phyloP scores from a whole-genome alignment of 2,113 vertebrate species.

The Hemichromis elongatus region DNA sequence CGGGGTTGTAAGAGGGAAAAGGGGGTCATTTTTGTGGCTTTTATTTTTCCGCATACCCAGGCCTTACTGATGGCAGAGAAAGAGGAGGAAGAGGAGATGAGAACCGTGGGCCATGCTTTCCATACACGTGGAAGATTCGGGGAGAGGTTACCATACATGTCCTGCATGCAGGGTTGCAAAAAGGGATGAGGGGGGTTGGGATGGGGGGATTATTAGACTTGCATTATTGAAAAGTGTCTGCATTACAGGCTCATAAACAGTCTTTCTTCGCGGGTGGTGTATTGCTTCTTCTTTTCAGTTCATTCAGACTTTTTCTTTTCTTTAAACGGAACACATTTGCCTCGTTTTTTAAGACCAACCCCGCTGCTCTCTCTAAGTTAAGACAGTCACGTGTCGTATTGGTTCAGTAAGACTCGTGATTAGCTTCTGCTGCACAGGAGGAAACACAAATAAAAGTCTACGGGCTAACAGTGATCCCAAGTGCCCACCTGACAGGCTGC shows the following conservation, averaged over 20 bases:
- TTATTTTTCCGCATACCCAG: constrained; percentile 35
- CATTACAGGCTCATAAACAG: constrained; percentile 9
- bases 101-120: constrained; percentile 72
- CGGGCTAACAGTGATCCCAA: constrained; percentile 44
- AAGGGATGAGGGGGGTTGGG: constrained; percentile 7
- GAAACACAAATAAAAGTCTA: constrained; percentile 1
- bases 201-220: constrained; percentile 52
- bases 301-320: not conserved
- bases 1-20: not conserved
- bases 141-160: constrained; percentile 78
- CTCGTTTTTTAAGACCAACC: constrained; percentile 40
- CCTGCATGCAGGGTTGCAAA: constrained; percentile 83
- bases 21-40: not conserved
- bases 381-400: constrained; percentile 26
- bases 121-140: constrained; percentile 51
- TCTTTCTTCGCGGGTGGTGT: constrained; percentile 19
- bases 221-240: constrained; percentile 57
- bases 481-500: constrained; percentile 19
- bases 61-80: constrained; percentile 32
- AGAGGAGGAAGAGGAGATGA: not conserved
- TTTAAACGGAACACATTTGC: not conserved
- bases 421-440: not conserved
- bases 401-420: constrained; percentile 50
- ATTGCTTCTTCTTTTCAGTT: constrained; percentile 58
- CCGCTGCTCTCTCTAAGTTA: constrained; percentile 21